Conservation (phyloP, 2,113 vertebrate genomes). For the Macaca mulatta region DNA sequence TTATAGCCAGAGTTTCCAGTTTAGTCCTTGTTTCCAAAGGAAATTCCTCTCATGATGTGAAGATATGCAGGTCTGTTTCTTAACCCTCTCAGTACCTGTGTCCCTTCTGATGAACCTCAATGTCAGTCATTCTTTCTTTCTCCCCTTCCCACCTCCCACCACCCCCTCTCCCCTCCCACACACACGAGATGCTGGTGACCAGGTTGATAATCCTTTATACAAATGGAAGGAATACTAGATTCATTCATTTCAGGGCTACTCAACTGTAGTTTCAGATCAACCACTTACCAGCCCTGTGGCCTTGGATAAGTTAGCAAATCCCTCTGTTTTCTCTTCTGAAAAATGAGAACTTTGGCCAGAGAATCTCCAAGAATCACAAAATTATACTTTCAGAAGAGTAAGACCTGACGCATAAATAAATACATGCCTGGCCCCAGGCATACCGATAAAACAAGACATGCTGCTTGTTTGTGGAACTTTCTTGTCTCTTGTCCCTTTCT, state of each 20-base stretch:
- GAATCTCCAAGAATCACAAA: not conserved
- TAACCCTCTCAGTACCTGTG: not conserved
- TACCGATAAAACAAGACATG: not conserved
- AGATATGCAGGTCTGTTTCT: not conserved
- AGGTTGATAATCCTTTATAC: not conserved
- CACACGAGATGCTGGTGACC: not conserved
- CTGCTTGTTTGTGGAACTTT: not conserved
- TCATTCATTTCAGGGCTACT: not conserved
- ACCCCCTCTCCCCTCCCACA: too few relatives aligned
- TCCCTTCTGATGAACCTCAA: not conserved
- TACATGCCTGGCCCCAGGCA: not conserved
- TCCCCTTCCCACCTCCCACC: not conserved
- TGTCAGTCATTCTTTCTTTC: not conserved
- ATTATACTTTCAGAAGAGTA: not conserved
- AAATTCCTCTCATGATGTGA: not conserved
- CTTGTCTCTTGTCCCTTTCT: not conserved
- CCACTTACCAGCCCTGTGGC: not conserved
- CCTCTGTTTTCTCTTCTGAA: not conserved
- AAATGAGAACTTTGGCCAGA: not conserved
- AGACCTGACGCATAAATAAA: not conserved
- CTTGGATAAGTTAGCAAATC: constrained; percentile 1
- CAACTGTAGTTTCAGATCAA: not conserved
- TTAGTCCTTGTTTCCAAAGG: not conserved
- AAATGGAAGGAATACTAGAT: not conserved
- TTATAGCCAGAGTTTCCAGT: not conserved